Evolutionary conservation across 2,113 vertebrate species (phyloP).

Genomic region (Sturnira hondurensis): DNA sequence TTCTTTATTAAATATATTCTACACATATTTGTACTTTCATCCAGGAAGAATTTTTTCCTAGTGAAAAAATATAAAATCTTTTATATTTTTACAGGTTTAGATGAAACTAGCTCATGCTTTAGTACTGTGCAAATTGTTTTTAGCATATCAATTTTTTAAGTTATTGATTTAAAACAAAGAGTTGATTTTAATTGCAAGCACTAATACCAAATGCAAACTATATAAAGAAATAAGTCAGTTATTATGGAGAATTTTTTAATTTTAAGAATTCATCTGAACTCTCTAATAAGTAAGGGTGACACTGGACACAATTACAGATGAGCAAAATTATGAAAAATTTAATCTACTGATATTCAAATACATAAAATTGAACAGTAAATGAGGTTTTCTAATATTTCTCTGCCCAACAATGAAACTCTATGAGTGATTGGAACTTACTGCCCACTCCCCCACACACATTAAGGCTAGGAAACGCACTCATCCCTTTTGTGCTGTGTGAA

Average conservation of each 20-base stretch:
- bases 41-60: conserved; percentile 90
- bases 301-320: conserved; percentile 80
- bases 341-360: conserved; percentile 82
- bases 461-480: conserved; percentile 85
- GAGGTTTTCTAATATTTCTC: conserved; percentile 81
- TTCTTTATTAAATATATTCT: conserved; percentile 99
- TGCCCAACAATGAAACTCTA: conserved; percentile 82
- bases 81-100: conserved; percentile 88
- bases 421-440: conserved; percentile 78
- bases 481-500: conserved; percentile 82
- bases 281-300: conserved; percentile 82
- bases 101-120: conserved; percentile 94
- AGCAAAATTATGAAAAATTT: conserved; percentile 81
- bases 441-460: conserved; percentile 80
- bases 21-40: conserved; percentile 93
- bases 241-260: conserved; percentile 76
- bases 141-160: conserved; percentile 84
- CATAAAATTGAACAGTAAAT: conserved; percentile 80
- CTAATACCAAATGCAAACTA: conserved; percentile 84
- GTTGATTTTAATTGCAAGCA: conserved; percentile 87
- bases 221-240: conserved; percentile 82
- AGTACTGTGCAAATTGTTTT: conserved; percentile 93
- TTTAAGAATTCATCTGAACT: conserved; percentile 78
- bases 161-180: conserved; percentile 84
- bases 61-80: conserved; percentile 94